These are phyloP conservation scores for Lamproptera curius DNA, from an alignment of 2,888 invertebrate genomes.

Conservation along the genomic window DNA sequence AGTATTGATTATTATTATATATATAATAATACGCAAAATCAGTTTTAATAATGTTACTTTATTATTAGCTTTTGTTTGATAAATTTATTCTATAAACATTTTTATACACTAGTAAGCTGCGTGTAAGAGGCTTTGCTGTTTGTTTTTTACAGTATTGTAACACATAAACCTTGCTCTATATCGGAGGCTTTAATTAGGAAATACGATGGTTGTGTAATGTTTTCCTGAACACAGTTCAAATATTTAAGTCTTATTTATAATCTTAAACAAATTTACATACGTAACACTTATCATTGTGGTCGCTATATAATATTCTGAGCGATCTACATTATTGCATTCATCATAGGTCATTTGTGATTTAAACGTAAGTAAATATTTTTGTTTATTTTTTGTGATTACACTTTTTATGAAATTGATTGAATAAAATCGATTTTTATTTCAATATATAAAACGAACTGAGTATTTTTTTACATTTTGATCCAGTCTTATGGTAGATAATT, in stretches of 20 bases:
- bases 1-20: not conserved
- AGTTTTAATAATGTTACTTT: too few species aligned
- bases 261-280: constrained; percentile 15
- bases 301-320: constrained; percentile 30
- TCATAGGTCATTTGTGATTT: constrained; percentile 8
- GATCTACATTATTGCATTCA: constrained; percentile 23
- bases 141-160: not conserved
- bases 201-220: not conserved
- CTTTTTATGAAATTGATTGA: too few species aligned
- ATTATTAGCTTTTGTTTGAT: too few species aligned
- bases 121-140: not conserved
- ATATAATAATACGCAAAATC: too few species aligned
- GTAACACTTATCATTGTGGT: constrained; percentile 28
- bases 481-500: too few species aligned
- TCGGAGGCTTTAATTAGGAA: constrained; percentile 11
- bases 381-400: too few species aligned
- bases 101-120: not conserved
- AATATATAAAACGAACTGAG: too few species aligned
- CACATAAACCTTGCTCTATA: constrained; percentile 1
- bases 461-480: too few species aligned
- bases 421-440: too few species aligned
- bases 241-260: constrained; percentile 5
- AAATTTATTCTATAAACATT: constrained; percentile 1
- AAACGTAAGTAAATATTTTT: constrained; percentile 9
- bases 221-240: constrained; percentile 8